Percentiles rank a stretch among this genome's conserved stretches.
Evolutionary conservation across 2,113 vertebrate species (phyloP).

Genomic region (Corythornis cristatus): DNA sequence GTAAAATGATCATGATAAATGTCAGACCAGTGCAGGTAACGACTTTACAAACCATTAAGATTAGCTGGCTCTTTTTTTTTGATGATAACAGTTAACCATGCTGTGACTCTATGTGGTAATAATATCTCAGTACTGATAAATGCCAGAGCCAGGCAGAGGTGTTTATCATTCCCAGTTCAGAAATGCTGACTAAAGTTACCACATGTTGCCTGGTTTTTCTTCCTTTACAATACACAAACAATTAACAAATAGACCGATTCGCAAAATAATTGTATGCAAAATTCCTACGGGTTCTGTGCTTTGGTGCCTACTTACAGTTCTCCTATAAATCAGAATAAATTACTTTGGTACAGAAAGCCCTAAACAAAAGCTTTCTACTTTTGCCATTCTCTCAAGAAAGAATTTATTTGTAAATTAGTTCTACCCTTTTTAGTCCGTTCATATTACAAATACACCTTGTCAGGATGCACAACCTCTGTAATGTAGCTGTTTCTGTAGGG

Average conservation of each 20-base stretch:
- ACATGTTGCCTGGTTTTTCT: slow-evolving; percentile 82
- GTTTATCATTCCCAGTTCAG: slow-evolving; percentile 85
- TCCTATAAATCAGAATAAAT: background rate
- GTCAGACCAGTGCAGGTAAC: slow-evolving; percentile 95
- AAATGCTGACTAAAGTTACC: slow-evolving; percentile 89
- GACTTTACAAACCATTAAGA: slow-evolving; percentile 98
- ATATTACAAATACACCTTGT: background rate
- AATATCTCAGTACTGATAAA: slow-evolving; percentile 88
- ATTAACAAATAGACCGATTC: slow-evolving; percentile 58
- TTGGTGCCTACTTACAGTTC: background rate
- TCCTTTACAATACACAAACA: slow-evolving; percentile 68
- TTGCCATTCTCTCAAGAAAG: background rate
- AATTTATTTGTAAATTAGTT: background rate
- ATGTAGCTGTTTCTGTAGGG: background rate
- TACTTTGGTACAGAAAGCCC: background rate
- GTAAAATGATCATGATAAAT: slow-evolving; percentile 97
- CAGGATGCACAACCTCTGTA: background rate
- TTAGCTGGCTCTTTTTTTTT: slow-evolving; percentile 83
- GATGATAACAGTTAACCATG: slow-evolving; percentile 84
- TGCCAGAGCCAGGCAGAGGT: slow-evolving; percentile 79
- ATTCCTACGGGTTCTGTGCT: background rate
- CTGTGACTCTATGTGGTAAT: slow-evolving; percentile 86
- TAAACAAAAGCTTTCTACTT: background rate
- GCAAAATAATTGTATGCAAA: slow-evolving; percentile 25
- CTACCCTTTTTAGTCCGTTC: background rate